Evolutionary conservation across 1,140 invertebrate species (phyloP), one percentile per base, ranked within the genome.

Genomic region (Nomia melanderi): DNA sequence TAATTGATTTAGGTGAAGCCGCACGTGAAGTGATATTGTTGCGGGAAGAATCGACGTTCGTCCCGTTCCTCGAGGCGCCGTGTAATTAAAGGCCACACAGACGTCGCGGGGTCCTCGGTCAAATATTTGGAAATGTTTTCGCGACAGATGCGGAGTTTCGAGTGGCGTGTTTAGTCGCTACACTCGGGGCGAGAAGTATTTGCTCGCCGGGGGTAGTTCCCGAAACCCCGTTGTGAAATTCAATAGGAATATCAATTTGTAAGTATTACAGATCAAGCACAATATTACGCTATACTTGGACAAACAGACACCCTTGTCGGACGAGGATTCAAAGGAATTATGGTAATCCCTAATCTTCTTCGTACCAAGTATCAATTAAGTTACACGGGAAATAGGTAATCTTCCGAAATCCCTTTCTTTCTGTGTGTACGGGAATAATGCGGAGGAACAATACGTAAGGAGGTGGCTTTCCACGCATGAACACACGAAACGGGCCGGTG

Each of bases 1-100:
- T 83, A 82, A 83, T 83, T 77, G 81, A 83, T 83, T 83, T 83
- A 83, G 69, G 75, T 73, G 74, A 71, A 71, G 36, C 66, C 57
- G 36, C 74, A 31, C 27, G 74, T 71, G 56, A 54, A 71, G 74
- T 69, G 73, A 76, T 76, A 69, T 76, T 59, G 73, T 76, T 76
- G 73, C 54, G 73, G 53, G 63, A 75, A 69, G 63, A 69, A 76
- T 67, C 63, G 73, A 65, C 17, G 36, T 11, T 11, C 7, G 23
- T 17, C n/a, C 17, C 36, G 63, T 67, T 76, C 44, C 29, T 33
- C 39, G 23, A 8, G 29, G 4, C 17, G 2, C 23, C 53, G 6
- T 31, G 17, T 44, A 76, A 76, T 69, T 59, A 76, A 41, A 27
- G 73, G 23, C 25, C 64, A 76, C 59, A 76, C 64, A 69, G 53